phyloP scores from a whole-genome alignment of 2,888 invertebrate species.

The Syrista parreyssii region DNA sequence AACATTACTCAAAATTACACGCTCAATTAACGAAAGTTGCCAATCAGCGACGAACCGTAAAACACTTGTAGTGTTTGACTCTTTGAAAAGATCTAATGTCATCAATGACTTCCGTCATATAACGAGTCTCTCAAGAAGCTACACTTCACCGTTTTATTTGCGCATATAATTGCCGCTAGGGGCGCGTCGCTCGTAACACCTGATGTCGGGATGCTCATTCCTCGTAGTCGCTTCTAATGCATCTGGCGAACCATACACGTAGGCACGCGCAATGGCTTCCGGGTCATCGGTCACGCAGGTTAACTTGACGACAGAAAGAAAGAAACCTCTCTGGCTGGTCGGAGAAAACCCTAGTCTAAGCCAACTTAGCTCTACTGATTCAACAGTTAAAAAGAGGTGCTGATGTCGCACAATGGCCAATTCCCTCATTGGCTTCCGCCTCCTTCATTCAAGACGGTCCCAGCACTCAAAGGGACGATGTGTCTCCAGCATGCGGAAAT shows the following conservation, averaged over 20 bases:
- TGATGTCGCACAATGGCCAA: not conserved
- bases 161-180: conserved; percentile 44
- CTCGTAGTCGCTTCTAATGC: not conserved
- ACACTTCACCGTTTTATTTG: conserved; percentile 35
- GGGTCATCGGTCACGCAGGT: conserved; percentile 37
- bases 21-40: not conserved
- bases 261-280: conserved; percentile 27
- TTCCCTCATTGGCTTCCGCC: conserved; percentile 22
- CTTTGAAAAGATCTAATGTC: not conserved
- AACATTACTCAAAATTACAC: not conserved
- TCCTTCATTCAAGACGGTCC: conserved; percentile 21
- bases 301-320: not conserved
- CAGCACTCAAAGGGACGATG: not conserved
- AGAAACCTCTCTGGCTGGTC: conserved; percentile 16
- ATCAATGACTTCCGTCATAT: not conserved
- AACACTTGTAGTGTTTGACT: not conserved
- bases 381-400: not conserved
- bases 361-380: not conserved
- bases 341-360: conserved; percentile 13
- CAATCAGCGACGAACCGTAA: not conserved
- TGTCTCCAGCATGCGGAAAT: not conserved
- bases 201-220: not conserved
- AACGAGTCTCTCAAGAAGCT: not conserved
- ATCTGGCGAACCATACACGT: not conserved
- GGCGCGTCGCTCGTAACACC: conserved; percentile 27